Conservation (phyloP, 2,113 vertebrate species). For the Mohoua ochrocephala region DNA sequence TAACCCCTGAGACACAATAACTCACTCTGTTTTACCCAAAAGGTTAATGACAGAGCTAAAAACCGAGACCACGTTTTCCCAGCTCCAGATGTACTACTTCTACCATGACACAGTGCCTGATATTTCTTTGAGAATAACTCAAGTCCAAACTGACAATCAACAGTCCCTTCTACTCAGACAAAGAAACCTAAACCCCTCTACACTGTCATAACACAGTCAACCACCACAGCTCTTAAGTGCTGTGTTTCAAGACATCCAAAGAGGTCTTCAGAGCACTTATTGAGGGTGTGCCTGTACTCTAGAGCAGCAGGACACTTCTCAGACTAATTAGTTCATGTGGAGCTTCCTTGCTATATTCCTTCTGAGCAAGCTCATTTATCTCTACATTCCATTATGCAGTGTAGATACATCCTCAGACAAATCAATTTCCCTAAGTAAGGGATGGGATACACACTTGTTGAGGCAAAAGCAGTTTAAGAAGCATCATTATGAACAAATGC, state of each 20-base stretch:
- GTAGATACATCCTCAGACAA: not conserved
- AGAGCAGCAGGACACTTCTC: not conserved
- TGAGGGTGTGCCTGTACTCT: not conserved
- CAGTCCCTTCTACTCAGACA: not conserved
- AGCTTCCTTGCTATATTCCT: not conserved
- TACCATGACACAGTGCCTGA: not conserved
- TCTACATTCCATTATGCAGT: not conserved
- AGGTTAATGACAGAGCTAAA: not conserved
- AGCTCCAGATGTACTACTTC: not conserved
- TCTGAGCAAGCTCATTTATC: constrained; percentile 13
- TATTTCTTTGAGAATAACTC: not conserved
- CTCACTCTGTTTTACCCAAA: not conserved
- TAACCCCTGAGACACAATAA: not conserved
- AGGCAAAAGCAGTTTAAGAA: not conserved
- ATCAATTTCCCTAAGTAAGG: not conserved
- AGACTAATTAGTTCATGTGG: not conserved
- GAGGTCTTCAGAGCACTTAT: not conserved
- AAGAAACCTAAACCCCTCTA: not conserved
- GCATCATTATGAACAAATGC: not conserved
- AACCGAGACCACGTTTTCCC: not conserved
- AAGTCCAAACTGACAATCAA: not conserved
- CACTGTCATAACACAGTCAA: not conserved
- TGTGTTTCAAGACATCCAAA: not conserved
- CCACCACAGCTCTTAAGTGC: not conserved
- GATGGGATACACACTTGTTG: not conserved